Base-by-base conservation (phyloP, 2,797 vertebrate genomes). In the Gymnoscopelus microlampas region DNA sequence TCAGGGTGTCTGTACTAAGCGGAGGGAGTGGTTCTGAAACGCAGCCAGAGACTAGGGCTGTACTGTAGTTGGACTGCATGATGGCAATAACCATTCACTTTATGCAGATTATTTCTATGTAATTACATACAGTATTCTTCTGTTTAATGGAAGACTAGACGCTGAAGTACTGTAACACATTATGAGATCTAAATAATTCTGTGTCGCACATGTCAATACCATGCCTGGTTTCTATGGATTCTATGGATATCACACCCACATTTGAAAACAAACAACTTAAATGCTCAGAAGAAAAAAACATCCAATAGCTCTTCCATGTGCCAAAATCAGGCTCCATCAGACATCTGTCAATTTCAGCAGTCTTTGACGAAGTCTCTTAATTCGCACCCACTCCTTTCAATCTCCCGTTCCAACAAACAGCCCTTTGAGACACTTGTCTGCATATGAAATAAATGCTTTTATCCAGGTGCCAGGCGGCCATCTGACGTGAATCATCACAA, bases 371-470 rank as follows among this genome's bases (percentile, higher is more conserved):
- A 58, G 66, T 59, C 44, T 23, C 49, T 53, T 47, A 19, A 55
- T 54, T 29, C 13, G 49, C 69, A 81, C 80, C 32, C 19, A 19
- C 59, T 77, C 13, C 47, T 55, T 77, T 83, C 80, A 54, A 61
- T 68, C 51, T 78, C 65, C 44, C 59, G 39, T 68, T 77, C 57
- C 19, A 55, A 64, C 59, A 73, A 80, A 76, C 69, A 53, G 70
- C 57, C 54, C 66, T 69, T 82, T 83, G 71, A 81, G 67, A 77
- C 53, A 65, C 60, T 47, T 73, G 70, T 77, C 71, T 73, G 68
- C 72, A 66, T 78, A 67, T 85, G 68, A 84, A 68, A 72, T 63
- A 51, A 70, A 79, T 76, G 55, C 57, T 81, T 84, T 70, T 12
- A 59, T 80, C 59, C 11, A 6, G 35, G 23, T 26, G 19, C 19